phyloP scores from a whole-genome alignment of 2,797 vertebrate genomes.

The Aldrovandia affinis region DNA sequence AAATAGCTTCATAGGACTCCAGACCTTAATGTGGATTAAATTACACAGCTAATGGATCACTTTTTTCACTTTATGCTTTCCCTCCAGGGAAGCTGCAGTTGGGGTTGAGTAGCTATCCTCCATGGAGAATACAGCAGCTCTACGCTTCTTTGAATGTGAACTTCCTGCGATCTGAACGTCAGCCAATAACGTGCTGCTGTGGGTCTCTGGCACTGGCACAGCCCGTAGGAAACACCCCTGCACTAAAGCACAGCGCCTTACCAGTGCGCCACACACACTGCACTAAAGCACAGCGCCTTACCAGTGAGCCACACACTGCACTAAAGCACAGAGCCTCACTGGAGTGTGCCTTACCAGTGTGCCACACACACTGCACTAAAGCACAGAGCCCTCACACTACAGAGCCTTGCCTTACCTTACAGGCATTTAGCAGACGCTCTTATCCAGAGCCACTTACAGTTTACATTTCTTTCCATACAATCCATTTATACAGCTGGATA shows the following conservation, averaged over 20 bases:
- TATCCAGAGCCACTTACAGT: too few relatives aligned
- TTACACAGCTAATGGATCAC: neutral
- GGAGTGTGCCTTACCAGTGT: too few relatives aligned
- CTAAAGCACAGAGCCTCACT: too few relatives aligned
- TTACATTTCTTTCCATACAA: too few relatives aligned
- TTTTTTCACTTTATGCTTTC: neutral
- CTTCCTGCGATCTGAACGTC: neutral
- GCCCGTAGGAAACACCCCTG: neutral
- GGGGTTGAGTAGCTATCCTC: neutral
- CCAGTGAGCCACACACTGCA: too few relatives aligned
- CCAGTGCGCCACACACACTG: too few relatives aligned
- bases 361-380: too few relatives aligned
- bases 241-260: neutral
- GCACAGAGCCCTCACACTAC: too few relatives aligned
- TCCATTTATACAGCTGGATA: too few relatives aligned
- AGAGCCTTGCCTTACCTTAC: too few relatives aligned
- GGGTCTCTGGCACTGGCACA: neutral
- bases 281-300: too few relatives aligned
- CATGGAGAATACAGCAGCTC: neutral
- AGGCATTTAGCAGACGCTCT: too few relatives aligned
- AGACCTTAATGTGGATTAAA: neutral
- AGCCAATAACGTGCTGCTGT: neutral
- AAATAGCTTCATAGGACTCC: neutral
- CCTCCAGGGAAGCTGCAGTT: neutral
- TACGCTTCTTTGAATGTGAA: neutral